Evolutionary conservation across 64 coral and sea anemone species (phyloP).

Genomic region (Acropora tenuis): DNA sequence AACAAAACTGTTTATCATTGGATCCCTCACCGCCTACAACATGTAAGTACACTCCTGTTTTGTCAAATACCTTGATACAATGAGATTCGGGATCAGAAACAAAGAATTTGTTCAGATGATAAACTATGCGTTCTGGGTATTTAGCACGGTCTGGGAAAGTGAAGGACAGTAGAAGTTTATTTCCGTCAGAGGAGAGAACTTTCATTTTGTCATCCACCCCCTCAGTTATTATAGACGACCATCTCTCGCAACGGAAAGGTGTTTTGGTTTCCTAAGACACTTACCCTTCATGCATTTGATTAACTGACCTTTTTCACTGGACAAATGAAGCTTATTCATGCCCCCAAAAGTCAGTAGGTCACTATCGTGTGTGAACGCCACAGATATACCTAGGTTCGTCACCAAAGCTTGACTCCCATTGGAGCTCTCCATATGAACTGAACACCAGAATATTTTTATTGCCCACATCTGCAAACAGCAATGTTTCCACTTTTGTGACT

Average conservation of each 20-base stretch:
- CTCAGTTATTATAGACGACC: not conserved
- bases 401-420: not conserved
- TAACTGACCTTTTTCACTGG: too few relatives aligned
- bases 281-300: not conserved
- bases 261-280: not conserved
- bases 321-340: not conserved
- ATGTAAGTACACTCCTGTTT: too few relatives aligned
- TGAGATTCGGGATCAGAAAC: too few relatives aligned
- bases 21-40: too few relatives aligned
- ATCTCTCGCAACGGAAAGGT: not conserved
- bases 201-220: not conserved
- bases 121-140: not conserved
- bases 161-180: not conserved
- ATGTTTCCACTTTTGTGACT: not conserved
- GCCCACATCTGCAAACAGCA: not conserved
- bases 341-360: not conserved
- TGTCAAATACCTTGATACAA: too few relatives aligned
- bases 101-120: too few relatives aligned
- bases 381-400: not conserved
- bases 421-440: not conserved
- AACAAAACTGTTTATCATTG: too few relatives aligned
- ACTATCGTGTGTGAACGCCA: not conserved
- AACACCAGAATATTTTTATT: constrained; percentile 4
- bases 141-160: not conserved
- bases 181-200: not conserved